Percentiles rank a stretch among this genome's conserved stretches.
Evolutionary conservation across 1,140 invertebrate genomes (phyloP).

Genomic region (Drosophila elegans): DNA sequence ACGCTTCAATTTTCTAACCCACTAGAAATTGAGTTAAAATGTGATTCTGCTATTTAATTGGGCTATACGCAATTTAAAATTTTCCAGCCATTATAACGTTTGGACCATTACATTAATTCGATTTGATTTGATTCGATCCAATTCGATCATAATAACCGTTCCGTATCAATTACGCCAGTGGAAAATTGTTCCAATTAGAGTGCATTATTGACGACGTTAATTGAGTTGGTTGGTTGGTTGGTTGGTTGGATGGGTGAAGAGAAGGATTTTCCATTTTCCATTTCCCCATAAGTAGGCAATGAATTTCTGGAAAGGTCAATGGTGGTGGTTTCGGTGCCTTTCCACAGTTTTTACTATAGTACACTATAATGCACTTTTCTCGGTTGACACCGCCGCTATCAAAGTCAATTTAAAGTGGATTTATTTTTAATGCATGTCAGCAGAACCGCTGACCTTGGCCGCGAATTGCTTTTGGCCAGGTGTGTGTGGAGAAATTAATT

Average conservation of each 20-base stretch:
- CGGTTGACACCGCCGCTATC: slow-evolving; percentile 38
- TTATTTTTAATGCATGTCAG: slow-evolving; percentile 53
- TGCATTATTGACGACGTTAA: slow-evolving; percentile 44
- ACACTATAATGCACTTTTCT: slow-evolving; percentile 29
- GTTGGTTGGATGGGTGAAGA: slow-evolving; percentile 2
- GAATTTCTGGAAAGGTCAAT: slow-evolving; percentile 21
- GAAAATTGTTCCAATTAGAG: slow-evolving; percentile 33
- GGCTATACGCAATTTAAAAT: not conserved
- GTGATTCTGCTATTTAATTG: not conserved
- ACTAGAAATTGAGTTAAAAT: not conserved
- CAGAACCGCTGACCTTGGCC: slow-evolving; percentile 37
- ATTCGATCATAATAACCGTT: slow-evolving; percentile 36
- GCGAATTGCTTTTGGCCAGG: slow-evolving; percentile 9
- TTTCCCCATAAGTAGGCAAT: slow-evolving; percentile 20
- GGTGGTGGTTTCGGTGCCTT: not conserved
- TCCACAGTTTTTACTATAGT: not conserved
- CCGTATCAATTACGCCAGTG: slow-evolving; percentile 36
- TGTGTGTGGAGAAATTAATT: slow-evolving; percentile 30
- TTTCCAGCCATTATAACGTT: not conserved
- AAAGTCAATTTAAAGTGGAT: slow-evolving; percentile 55
- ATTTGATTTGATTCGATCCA: slow-evolving; percentile 21
- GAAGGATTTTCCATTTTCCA: slow-evolving; percentile 15
- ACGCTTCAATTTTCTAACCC: no score
- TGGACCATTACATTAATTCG: slow-evolving; percentile 37
- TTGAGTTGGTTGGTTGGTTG: slow-evolving; percentile 30